Evolutionary conservation across 2,888 invertebrate species (phyloP).

Genomic region (Patella caerulea): DNA sequence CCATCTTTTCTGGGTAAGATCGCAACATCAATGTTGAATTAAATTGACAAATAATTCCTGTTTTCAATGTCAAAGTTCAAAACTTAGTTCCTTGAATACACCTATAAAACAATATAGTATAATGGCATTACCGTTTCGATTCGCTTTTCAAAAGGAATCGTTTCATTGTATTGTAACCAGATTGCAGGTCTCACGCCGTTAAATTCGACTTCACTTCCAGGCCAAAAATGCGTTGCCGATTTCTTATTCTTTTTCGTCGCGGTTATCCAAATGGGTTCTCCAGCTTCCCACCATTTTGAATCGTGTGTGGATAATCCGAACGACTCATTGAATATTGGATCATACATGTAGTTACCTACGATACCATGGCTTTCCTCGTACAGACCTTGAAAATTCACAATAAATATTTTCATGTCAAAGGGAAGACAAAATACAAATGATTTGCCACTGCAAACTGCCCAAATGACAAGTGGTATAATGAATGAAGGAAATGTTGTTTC

Average conservation of each 20-base stretch:
- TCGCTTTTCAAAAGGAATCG: constrained; percentile 74
- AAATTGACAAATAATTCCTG: too few species aligned
- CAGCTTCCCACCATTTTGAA: constrained; percentile 54
- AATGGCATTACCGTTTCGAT: constrained; percentile 75
- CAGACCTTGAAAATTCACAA: constrained; percentile 73
- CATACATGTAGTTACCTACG: constrained; percentile 77
- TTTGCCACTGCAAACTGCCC: too few species aligned
- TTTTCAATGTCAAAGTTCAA: too few species aligned
- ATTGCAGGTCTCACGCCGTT: constrained; percentile 69
- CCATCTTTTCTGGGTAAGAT: too few species aligned
- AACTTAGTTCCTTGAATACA: too few species aligned
- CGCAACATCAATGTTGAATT: too few species aligned
- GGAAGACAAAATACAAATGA: too few species aligned
- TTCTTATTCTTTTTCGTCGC: constrained; percentile 76
- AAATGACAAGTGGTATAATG: too few species aligned
- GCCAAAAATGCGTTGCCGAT: constrained; percentile 75
- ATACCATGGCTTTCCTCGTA: constrained; percentile 81
- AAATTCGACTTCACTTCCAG: constrained; percentile 76
- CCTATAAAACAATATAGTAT: too few species aligned
- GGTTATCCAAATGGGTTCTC: constrained; percentile 47
- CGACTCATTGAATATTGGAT: constrained; percentile 69
- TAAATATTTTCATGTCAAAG: too few species aligned
- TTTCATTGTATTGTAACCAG: constrained; percentile 68
- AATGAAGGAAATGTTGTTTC: too few species aligned
- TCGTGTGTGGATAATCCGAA: constrained; percentile 46